These are phyloP conservation scores for Ptychobarbus kaznakovi DNA, from an alignment of 2,797 vertebrate genomes.

Conservation along the genomic window DNA sequence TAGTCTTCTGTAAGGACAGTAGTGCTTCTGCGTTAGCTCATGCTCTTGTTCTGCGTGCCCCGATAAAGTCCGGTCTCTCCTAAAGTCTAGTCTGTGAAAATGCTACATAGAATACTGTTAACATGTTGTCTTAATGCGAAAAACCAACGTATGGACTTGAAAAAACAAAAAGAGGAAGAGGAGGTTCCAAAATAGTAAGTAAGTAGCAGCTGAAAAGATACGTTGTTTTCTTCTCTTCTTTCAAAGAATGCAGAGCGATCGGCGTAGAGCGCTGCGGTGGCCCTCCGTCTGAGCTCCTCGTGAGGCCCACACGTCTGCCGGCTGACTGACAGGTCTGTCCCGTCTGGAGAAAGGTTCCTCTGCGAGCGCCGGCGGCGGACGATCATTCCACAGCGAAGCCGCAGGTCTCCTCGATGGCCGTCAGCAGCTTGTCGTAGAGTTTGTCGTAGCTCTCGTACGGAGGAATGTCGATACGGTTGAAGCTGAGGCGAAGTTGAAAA, in stretches of 20 bases:
- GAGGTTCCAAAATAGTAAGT: constrained; percentile 73
- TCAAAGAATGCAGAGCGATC: constrained; percentile 56
- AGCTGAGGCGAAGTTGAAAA: constrained; percentile 75
- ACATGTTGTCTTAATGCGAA: constrained; percentile 68
- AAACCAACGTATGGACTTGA: constrained; percentile 28
- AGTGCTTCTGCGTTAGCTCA: constrained; percentile 56
- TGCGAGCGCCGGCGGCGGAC: constrained; percentile 1
- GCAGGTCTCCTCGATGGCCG: constrained; percentile 97
- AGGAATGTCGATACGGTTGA: constrained; percentile 98
- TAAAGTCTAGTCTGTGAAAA: constrained; percentile 66
- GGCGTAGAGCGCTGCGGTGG: constrained; percentile 55
- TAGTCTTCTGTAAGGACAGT: constrained; percentile 36
- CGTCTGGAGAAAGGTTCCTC: constrained; percentile 48
- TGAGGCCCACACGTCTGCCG: constrained; percentile 34
- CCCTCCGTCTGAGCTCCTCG: constrained; percentile 27
- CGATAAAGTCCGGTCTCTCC: constrained; percentile 44
- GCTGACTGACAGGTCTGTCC: constrained; percentile 34
- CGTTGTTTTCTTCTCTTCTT: constrained; percentile 66
- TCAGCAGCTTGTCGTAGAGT: constrained; percentile 90
- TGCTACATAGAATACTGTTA: constrained; percentile 77
- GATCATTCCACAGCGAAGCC: constrained; percentile 96
- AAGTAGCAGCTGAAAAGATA: constrained; percentile 82
- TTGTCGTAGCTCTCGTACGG: constrained; percentile 96
- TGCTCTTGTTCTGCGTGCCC: constrained; percentile 54
- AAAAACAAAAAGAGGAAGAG: constrained; percentile 50